These are phyloP conservation scores for Lophius piscatorius DNA, from an alignment of 2,113 vertebrate species.

Conservation along the genomic window DNA sequence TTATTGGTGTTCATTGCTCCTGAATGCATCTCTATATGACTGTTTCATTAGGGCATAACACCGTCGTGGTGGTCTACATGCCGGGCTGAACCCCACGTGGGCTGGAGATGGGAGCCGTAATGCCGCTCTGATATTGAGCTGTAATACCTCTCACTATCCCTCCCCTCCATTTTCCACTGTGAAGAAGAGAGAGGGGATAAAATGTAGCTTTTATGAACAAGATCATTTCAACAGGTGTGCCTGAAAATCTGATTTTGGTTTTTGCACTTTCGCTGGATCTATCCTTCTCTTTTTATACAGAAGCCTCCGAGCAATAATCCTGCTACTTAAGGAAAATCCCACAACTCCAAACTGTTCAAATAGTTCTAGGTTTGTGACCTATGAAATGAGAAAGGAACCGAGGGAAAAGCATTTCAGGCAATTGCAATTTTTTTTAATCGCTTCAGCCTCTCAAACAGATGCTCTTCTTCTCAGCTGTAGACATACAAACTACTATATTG, in stretches of 20 bases:
- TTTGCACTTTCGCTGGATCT: constrained; percentile 19
- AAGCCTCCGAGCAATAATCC: constrained; percentile 26
- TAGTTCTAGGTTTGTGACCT: constrained; percentile 37
- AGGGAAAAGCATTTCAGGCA: constrained; percentile 1
- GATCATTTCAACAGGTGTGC: constrained; percentile 29
- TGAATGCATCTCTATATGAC: constrained; percentile 66
- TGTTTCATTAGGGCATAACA: constrained; percentile 62
- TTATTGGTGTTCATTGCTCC: constrained; percentile 67
- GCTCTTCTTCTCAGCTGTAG: constrained; percentile 28
- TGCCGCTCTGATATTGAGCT: constrained; percentile 49
- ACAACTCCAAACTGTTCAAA: constrained; percentile 27
- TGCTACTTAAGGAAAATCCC: constrained; percentile 10
- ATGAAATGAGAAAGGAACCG: constrained; percentile 12
- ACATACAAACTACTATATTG: constrained; percentile 38
- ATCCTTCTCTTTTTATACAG: constrained; percentile 30
- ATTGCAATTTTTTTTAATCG: constrained; percentile 26
- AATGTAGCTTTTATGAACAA: constrained; percentile 29
- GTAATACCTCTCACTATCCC: constrained; percentile 54
- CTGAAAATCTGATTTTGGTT: constrained; percentile 2
- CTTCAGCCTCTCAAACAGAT: constrained; percentile 49
- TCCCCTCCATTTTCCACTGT: constrained; percentile 38
- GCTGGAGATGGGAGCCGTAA: constrained; percentile 46
- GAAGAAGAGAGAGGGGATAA: constrained; percentile 38
- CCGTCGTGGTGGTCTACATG: constrained; percentile 35
- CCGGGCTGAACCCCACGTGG: constrained; percentile 58